Conservation (phyloP, 2,797 vertebrate species). For the Nasua narica region DNA sequence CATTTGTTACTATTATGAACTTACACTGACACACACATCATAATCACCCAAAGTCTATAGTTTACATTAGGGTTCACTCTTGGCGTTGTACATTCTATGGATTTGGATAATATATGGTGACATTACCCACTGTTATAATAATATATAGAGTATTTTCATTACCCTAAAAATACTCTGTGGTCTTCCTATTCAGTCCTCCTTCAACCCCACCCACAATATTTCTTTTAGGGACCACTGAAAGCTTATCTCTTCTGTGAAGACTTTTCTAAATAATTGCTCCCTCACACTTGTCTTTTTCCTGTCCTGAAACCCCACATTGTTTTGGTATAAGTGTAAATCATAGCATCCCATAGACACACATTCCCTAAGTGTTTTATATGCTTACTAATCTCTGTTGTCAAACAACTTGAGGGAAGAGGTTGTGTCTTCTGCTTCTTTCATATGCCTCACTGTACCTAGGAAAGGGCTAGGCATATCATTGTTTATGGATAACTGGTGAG, state of each 20-base stretch:
- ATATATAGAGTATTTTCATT: not conserved
- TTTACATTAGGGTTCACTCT: not conserved
- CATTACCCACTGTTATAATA: not conserved
- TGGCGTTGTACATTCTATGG: not conserved
- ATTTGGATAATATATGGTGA: not conserved
- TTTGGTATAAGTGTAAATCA: not conserved
- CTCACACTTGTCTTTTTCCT: not conserved
- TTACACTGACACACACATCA: not conserved
- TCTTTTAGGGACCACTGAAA: not conserved
- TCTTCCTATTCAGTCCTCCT: not conserved
- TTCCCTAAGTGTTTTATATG: not conserved
- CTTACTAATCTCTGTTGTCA: not conserved
- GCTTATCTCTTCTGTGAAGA: not conserved
- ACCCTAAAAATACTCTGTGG: not conserved
- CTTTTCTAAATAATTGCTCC: not conserved
- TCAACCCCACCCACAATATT: no score
- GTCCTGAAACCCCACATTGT: not conserved
- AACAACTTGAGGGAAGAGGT: not conserved
- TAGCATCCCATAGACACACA: not conserved
- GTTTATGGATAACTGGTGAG: not conserved
- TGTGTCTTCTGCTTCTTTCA: not conserved
- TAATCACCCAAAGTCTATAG: not conserved
- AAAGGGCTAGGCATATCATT: not conserved
- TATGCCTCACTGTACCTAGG: not conserved
- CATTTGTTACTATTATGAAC: not conserved